phyloP scores from a whole-genome alignment of 2,888 invertebrate species.

The Drosophila lacicola region DNA sequence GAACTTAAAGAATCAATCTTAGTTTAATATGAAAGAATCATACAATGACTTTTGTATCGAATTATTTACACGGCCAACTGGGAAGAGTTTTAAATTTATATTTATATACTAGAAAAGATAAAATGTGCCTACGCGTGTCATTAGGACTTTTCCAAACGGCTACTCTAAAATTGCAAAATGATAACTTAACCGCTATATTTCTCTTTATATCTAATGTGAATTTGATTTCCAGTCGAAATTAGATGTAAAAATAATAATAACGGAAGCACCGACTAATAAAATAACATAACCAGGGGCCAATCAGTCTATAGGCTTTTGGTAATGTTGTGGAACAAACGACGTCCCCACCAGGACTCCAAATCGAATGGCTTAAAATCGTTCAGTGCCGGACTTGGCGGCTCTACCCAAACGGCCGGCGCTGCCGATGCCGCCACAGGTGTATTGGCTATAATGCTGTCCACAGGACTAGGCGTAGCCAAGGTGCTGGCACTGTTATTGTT shows the following conservation, averaged over 20 bases:
- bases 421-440: slow-evolving; percentile 70
- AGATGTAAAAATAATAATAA: slow-evolving; percentile 27
- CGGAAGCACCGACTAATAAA: slow-evolving; percentile 50
- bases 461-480: slow-evolving; percentile 83
- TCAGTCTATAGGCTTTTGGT: slow-evolving; percentile 89
- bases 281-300: slow-evolving; percentile 13
- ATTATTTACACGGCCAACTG: slow-evolving; percentile 50
- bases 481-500: slow-evolving; percentile 80
- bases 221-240: slow-evolving; percentile 50
- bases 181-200: slow-evolving; percentile 24
- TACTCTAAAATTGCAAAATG: slow-evolving; percentile 30
- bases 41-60: slow-evolving; percentile 38
- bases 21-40: slow-evolving; percentile 43
- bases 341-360: slow-evolving; percentile 96
- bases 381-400: slow-evolving; percentile 89
- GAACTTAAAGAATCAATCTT: slow-evolving; percentile 48
- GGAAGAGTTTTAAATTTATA: slow-evolving; percentile 24
- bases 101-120: slow-evolving; percentile 17
- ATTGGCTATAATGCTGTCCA: slow-evolving; percentile 73
- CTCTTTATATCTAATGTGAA: slow-evolving; percentile 43
- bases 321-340: slow-evolving; percentile 93
- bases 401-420: slow-evolving; percentile 87
- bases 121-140: background rate
- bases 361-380: slow-evolving; percentile 95
- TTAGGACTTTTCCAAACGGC: slow-evolving; percentile 27